Base-by-base conservation (phyloP, 2,888 invertebrate species). In the Pteria penguin region DNA sequence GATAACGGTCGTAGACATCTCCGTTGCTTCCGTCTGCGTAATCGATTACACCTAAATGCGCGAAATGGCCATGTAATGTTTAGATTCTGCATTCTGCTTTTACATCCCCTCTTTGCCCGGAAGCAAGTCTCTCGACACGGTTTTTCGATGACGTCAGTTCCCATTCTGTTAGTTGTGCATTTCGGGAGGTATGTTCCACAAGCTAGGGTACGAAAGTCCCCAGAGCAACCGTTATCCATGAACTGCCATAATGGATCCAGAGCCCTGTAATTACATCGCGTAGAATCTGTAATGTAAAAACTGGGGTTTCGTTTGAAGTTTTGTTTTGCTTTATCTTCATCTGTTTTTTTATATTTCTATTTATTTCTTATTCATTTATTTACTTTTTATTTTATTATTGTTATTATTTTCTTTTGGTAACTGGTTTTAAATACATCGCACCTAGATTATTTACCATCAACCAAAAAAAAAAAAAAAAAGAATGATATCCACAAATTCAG, bases 221-320 rank as follows among this genome's bases (percentile, higher is more conserved):
- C 71, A 4, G 88, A 87, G 67, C 88, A 88, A 3, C 83, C 83
- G 18, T 76, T 80, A 75, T 89, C 89, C 83, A 89, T 87, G 73
- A 82, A 81, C 0, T 84, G 76, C 88, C 88, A 89, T 18, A 84
- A 57, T 24, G 78, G 84, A 33, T 87, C 86, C 5, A 89, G 77
- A 4, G 79, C 80, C 26, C 85, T 84, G 68, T n/a, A n/a, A n/a
- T n/a, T n/a, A n/a, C n/a, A n/a, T n/a, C n/a, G n/a, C n/a, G n/a
- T n/a, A n/a, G n/a, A n/a, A n/a, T n/a, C n/a, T n/a, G n/a, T n/a
- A n/a, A n/a, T n/a, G n/a, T n/a, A n/a, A n/a, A n/a, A n/a, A n/a
- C n/a, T n/a, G n/a, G n/a, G n/a, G n/a, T n/a, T n/a, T n/a, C n/a
- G n/a, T n/a, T n/a, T n/a, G n/a, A n/a, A n/a, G n/a, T n/a, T n/a